Percentiles rank a stretch among this genome's conserved stretches.
Conservation (phyloP, 2,113 vertebrate species). For the Cinclus mexicanus region DNA sequence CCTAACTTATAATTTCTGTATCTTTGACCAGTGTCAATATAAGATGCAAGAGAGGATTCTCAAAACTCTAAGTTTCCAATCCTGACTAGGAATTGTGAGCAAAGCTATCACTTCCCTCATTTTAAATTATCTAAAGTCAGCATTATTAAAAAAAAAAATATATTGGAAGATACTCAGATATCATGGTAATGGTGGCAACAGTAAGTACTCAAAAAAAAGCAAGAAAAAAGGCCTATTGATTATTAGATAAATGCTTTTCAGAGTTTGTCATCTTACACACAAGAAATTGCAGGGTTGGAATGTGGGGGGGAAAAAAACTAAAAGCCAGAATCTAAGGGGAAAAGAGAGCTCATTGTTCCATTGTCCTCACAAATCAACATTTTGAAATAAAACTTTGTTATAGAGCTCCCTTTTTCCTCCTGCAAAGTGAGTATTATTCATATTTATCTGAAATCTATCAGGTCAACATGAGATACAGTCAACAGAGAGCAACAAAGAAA, state of each 20-base stretch:
- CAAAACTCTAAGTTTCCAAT: neutral
- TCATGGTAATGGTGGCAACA: neutral
- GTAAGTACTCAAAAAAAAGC: neutral
- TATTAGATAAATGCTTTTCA: neutral
- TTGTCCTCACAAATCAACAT: neutral
- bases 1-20: neutral
- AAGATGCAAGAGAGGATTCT: neutral
- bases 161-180: neutral
- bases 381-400: neutral
- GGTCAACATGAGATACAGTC: neutral
- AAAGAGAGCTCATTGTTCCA: neutral
- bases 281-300: neutral
- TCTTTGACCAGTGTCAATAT: neutral
- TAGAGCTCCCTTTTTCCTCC: neutral
- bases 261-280: neutral
- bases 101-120: neutral
- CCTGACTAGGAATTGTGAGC: neutral
- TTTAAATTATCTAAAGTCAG: neutral
- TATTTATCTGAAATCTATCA: neutral
- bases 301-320: no score
- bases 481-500: neutral
- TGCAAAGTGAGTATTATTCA: neutral
- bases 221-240: neutral
- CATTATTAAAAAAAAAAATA: neutral
- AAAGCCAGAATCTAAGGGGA: neutral